Evolutionary conservation across 2,113 vertebrate species (phyloP), one percentile per base, ranked within the genome.

Genomic region (Alaudala cheleensis): DNA sequence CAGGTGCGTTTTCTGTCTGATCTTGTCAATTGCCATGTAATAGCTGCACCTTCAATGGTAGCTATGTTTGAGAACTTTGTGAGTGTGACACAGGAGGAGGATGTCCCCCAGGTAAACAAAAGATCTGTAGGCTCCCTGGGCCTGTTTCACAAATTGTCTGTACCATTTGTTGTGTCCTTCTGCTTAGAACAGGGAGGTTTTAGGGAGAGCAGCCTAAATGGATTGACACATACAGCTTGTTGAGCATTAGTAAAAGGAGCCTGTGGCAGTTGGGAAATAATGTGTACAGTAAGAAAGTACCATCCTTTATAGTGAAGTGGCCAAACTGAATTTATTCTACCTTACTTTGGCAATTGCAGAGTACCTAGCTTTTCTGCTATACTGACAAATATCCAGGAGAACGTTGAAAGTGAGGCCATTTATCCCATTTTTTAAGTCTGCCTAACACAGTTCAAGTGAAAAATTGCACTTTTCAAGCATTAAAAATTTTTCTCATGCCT

Each of bases 1-100:
- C 81, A 99, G 99, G 98, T 99, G 57, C 99, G 99, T 66, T 99
- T 99, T 96, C 97, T 99, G 8, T 99, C 98, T 11, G 99, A 99
- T 93, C 97, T 99, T 80, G 99, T 99, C 86, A 99, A 99, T 95
- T 99, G 99, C 94, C 99, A 99, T 5, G 99, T 99, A 87, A 99
- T 99, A 79, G 99, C 99, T 67, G 99, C 99, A 54, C 99, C 99
- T 3, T 99, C 99, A 2, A 99, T 99, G 99, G 98, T 99, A 88
- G 99, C 99, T 88, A 99, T 99, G 99, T 99, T 99, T 97, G 99
- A 99, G 96, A 99, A 99, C 96, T 99, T 99, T 94, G 97, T 99
- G 93, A 98, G 98, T 65, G 99, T 99, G 92, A 99, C 98, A 83
- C 99, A 99, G 86, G 99, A 99, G 96, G 99, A 99, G 76, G 99